Evolutionary conservation across 2,797 vertebrate genomes (phyloP).

Genomic region (Arrhamphus sclerolepis): DNA sequence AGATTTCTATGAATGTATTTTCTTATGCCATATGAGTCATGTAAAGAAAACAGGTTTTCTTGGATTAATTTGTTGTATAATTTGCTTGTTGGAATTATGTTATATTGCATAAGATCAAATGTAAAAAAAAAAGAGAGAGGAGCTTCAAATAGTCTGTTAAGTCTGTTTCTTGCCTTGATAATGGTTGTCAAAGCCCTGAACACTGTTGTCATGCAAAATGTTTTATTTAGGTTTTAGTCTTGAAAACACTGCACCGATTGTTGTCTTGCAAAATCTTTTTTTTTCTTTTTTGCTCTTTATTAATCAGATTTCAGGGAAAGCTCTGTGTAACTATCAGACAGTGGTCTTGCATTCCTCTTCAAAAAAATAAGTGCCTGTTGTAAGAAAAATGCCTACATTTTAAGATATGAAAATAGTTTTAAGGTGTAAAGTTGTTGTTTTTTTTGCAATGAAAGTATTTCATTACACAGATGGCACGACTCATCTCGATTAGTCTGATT

Average conservation of each 20-base stretch:
- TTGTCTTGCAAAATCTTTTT: too few species aligned
- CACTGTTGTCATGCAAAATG: conserved; percentile 1
- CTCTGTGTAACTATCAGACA: too few species aligned
- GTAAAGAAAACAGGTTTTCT: conserved; percentile 16
- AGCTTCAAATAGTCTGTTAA: conserved; percentile 14
- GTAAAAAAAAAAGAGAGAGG: not conserved
- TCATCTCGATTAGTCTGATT: too few species aligned
- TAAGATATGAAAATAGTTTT: not conserved
- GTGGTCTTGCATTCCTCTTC: conserved; percentile 25
- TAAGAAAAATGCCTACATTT: not conserved
- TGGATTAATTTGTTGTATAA: conserved; percentile 14
- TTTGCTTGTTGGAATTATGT: conserved; percentile 22
- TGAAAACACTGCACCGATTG: too few species aligned
- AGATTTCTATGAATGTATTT: conserved; percentile 52
- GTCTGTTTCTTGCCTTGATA: conserved; percentile 6
- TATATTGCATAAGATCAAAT: not conserved
- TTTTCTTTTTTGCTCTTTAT: too few species aligned
- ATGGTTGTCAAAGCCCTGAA: conserved; percentile 3
- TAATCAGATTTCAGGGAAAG: too few species aligned
- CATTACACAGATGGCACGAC: too few species aligned
- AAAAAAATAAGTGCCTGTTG: conserved; percentile 53
- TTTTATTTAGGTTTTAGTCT: not conserved
- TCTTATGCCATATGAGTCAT: conserved; percentile 17
- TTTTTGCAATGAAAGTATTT: not conserved
- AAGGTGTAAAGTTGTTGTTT: not conserved